Percentiles rank a stretch among this genome's conserved stretches.
Evolutionary conservation across 2,888 invertebrate species (phyloP).

Genomic region (Meandrusa payeni): DNA sequence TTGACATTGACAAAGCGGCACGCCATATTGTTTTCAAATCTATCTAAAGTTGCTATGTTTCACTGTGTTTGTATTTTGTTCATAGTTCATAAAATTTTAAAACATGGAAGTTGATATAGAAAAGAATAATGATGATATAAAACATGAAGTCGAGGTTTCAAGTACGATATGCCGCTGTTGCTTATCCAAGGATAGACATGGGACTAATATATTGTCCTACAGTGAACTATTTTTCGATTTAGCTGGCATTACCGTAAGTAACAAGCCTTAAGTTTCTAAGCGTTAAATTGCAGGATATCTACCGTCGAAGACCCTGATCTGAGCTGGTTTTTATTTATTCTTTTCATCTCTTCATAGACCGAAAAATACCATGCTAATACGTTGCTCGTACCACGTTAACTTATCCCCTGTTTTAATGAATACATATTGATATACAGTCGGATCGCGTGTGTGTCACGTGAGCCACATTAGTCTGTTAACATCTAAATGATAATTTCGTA

Average conservation of each 20-base stretch:
- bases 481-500: no score
- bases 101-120: conserved; percentile 24
- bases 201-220: conserved; percentile 37
- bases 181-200: conserved; percentile 48
- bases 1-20: conserved; percentile 17
- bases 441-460: no score
- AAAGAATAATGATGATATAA: conserved; percentile 13
- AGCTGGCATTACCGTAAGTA: conserved; percentile 55
- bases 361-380: no score
- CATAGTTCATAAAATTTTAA: neutral
- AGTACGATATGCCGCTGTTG: conserved; percentile 57
- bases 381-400: no score
- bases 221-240: conserved; percentile 47
- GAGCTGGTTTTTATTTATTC: no score
- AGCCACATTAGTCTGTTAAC: no score
- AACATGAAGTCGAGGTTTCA: conserved; percentile 19
- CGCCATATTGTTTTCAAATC: conserved; percentile 25
- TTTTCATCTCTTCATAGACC: no score
- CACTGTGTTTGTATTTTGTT: conserved; percentile 1
- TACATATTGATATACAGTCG: no score
- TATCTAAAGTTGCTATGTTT: conserved; percentile 8
- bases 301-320: no score
- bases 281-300: no score
- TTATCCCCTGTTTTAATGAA: no score
- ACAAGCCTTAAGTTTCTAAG: no score